Evolutionary conservation across 1,140 invertebrate species (phyloP), one percentile per base, ranked within the genome.

Genomic region (Drosophila punjabiensis): DNA sequence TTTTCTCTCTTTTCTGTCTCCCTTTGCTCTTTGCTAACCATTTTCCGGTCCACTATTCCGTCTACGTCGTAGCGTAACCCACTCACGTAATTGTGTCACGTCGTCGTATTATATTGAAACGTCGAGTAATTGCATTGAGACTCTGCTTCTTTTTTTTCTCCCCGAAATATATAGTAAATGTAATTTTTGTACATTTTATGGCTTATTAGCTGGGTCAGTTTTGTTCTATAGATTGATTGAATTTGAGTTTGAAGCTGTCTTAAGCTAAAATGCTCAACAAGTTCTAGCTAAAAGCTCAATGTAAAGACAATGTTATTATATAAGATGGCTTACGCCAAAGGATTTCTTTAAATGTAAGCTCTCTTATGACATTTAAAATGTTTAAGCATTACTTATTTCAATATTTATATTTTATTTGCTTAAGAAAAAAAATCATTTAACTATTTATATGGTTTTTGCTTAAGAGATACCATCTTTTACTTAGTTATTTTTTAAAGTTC

Each of bases 21-120:
- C 30, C 53, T 20, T 33, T n/a, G n/a, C 58, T 58, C 18, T 39
- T 16, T 16, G 13, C n/a, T 37, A 56, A 37, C 62, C 33, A 39
- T n/a, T 39, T 65, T 65, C 62, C 33, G 35, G 39, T 39, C 53
- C 33, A 61, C 28, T 32, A 61, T 62, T 32, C 35, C 56, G 35
- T n/a, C 37, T 66, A 32, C 63, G 62, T 65, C 62, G 37, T n/a
- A n/a, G n/a, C 64, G 37, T 66, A 68, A 68, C 60, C 68, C 48
- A 68, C 68, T 70, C 68, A 71, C 68, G 68, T 71, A 71, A 69
- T 47, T 71, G 68, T 56, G 68, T 71, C 68, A 71, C 68, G 68
- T 71, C 68, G 68, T 33, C 37, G 20, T 56, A 69, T 69, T 69
- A 69, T 47, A 71, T 69, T 71, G 64, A 71, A 71, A 71, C 48